Evolutionary conservation across 2,888 invertebrate species (phyloP).

Genomic region (Blomia tropicalis): DNA sequence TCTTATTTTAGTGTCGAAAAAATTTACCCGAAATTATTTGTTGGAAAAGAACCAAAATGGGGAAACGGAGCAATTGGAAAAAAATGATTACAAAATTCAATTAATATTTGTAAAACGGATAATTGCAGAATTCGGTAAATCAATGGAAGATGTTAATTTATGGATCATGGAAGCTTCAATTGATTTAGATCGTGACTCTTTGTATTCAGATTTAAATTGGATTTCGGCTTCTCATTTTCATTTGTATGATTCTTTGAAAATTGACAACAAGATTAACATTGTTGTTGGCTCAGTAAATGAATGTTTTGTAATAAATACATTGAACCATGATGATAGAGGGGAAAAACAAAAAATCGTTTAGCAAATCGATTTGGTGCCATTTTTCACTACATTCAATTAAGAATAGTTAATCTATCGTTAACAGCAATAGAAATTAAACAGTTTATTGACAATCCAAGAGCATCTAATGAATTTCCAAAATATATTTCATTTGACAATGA

Average conservation of each 20-base stretch:
- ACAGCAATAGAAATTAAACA: background rate
- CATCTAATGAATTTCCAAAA: conserved; percentile 6
- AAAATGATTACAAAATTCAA: background rate
- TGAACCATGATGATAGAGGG: no score
- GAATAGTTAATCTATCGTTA: background rate
- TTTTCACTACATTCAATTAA: background rate
- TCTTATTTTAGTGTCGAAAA: background rate
- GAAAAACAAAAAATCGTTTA: no score
- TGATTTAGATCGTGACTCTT: background rate
- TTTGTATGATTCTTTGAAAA: conserved; percentile 1
- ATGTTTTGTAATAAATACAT: background rate
- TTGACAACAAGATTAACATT: background rate
- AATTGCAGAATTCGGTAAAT: no score
- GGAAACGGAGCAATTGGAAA: background rate
- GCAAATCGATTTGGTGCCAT: background rate
- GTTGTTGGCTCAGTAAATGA: background rate
- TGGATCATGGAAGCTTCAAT: background rate
- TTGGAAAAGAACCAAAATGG: background rate
- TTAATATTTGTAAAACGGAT: background rate
- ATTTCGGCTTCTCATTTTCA: background rate
- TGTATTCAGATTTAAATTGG: background rate
- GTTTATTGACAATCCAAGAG: background rate
- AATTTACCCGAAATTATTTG: background rate
- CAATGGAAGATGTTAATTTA: background rate
- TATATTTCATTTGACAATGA: background rate